Evolutionary conservation across 1,140 invertebrate genomes (phyloP), one percentile per base, ranked within the genome.

Genomic region (Maniola jurtina): DNA sequence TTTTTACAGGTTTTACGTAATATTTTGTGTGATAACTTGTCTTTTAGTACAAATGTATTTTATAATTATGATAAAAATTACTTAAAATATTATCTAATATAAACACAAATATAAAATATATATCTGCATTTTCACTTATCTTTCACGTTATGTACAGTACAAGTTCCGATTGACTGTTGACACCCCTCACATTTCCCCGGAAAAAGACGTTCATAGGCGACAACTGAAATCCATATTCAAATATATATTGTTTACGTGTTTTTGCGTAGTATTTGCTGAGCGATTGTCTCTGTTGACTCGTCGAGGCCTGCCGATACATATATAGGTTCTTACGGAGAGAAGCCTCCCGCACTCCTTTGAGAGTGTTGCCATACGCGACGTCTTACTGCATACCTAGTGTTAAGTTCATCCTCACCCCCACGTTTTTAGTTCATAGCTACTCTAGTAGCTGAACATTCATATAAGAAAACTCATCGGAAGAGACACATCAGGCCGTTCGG

Each of bases 231-330:
- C 86, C 82, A 73, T 77, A 74, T 68, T 75, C 78, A 89, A 89
- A 87, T 78, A 87, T 71, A 87, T 78, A 87, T 71, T 83, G 78
- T 83, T 89, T 85, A 85, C 76, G 58, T 83, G 81, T 84, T 78
- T 82, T 81, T 73, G 68, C 84, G 81, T 81, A 76, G 76, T 89
- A 89, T 89, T 89, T 89, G 70, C 76, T 25, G 48, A 72, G 69
- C 66, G 81, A 89, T 86, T 71, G 72, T 72, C 63, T 64, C 14
- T 81, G 83, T 86, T 86, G 78, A 86, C 82, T 75, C 60, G 52
- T 11, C 75, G 75, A 77, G 77, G 79, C 79, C 77, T 72, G 71
- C 38, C 68, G 65, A 57, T 69, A 68, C 69, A 83, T 89, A 89
- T 84, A 89, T 83, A 87, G 76, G 70, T 57, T 75, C 74, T 47